phyloP scores from a whole-genome alignment of 2,888 invertebrate species.

The Melinaea menophilus region DNA sequence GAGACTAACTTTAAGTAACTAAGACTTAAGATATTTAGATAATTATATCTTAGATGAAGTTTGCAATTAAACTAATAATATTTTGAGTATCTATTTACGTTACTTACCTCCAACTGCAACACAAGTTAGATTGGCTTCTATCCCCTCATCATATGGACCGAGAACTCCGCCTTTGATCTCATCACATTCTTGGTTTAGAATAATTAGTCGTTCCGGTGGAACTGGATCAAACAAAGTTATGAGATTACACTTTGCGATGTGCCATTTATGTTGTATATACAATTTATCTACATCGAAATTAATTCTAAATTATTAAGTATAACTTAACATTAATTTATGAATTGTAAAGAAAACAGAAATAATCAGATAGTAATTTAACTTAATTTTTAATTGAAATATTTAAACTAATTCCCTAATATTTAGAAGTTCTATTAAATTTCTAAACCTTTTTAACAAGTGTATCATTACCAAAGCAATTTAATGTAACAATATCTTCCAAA shows the following conservation, averaged over 20 bases:
- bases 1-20: not conserved
- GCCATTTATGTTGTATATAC: not conserved
- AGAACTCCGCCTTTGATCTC: slow-evolving; percentile 82
- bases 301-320: too few species aligned
- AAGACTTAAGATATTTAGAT: not conserved
- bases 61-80: too few species aligned
- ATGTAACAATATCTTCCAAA: slow-evolving; percentile 13
- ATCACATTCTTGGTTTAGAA: slow-evolving; percentile 84
- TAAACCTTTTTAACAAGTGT: not conserved
- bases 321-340: too few species aligned
- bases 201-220: slow-evolving; percentile 85
- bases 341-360: too few species aligned
- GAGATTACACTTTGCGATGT: not conserved
- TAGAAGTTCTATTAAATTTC: not conserved
- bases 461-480: slow-evolving; percentile 1
- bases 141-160: slow-evolving; percentile 88
- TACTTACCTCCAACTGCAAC: slow-evolving; percentile 83
- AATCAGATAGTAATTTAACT: too few species aligned
- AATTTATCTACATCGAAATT: not conserved
- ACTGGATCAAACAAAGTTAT: slow-evolving; percentile 66
- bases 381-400: too few species aligned
- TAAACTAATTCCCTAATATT: too few species aligned
- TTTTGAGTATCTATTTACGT: not conserved
- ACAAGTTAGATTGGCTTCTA: slow-evolving; percentile 86
- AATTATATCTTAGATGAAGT: too few species aligned